These are phyloP conservation scores for Mechanitis messenoides DNA, from an alignment of 2,888 invertebrate genomes.

Conservation along the genomic window DNA sequence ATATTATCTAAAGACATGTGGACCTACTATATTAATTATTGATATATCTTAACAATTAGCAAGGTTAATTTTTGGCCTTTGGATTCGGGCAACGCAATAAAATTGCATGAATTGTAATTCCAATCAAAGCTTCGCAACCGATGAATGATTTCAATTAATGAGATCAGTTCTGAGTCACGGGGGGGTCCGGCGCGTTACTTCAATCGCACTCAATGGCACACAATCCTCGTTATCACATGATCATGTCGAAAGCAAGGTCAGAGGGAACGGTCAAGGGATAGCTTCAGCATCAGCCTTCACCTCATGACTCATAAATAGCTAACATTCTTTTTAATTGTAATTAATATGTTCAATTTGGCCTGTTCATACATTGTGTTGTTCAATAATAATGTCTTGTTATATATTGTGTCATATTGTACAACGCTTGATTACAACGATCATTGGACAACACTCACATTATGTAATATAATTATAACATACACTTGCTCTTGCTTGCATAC, in stretches of 20 bases:
- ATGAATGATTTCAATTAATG: constrained; percentile 32
- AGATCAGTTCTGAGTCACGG: constrained; percentile 32
- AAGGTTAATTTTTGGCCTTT: constrained; percentile 12
- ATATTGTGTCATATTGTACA: no score
- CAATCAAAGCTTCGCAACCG: constrained; percentile 25
- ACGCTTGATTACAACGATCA: no score
- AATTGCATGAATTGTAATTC: constrained; percentile 19
- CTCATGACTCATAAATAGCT: constrained; percentile 54
- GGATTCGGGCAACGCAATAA: background rate
- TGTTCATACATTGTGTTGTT: no score
- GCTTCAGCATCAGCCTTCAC: constrained; percentile 48
- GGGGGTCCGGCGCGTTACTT: constrained; percentile 27
- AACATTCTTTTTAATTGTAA: background rate
- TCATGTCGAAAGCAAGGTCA: constrained; percentile 69
- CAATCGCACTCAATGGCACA: constrained; percentile 37
- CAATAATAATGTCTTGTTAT: no score
- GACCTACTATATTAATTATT: background rate
- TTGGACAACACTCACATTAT: no score
- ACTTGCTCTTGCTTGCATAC: no score
- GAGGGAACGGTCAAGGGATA: constrained; percentile 70
- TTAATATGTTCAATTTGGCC: background rate
- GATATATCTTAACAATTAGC: constrained; percentile 5
- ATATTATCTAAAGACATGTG: background rate
- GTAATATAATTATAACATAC: no score
- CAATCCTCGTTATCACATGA: constrained; percentile 53